phyloP scores from a whole-genome alignment of 2,113 vertebrate genomes.

The Passer montanus region DNA sequence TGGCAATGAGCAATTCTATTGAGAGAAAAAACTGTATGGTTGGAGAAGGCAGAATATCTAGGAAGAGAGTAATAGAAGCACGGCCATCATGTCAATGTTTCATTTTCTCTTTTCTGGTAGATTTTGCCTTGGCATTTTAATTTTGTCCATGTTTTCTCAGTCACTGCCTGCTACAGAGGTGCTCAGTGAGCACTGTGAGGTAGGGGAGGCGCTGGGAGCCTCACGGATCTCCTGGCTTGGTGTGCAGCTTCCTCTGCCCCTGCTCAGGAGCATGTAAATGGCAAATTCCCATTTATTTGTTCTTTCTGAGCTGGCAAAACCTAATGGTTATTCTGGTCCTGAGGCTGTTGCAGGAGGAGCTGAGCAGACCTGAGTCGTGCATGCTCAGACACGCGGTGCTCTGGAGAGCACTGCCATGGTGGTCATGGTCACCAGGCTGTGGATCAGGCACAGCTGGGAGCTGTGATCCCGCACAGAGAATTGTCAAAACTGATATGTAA shows the following conservation, averaged over 20 bases:
- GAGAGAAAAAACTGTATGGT: not conserved
- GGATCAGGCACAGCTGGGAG: not conserved
- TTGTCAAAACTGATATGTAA: not conserved
- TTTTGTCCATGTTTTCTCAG: not conserved
- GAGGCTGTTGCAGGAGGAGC: not conserved
- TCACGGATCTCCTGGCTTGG: not conserved
- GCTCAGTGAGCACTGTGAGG: not conserved
- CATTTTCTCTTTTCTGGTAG: not conserved
- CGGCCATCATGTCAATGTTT: not conserved
- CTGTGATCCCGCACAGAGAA: not conserved
- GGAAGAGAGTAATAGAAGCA: not conserved
- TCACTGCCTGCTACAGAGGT: not conserved
- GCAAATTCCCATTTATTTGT: not conserved
- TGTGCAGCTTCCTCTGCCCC: not conserved
- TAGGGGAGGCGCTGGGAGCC: not conserved
- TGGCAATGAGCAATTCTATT: not conserved
- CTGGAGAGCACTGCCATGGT: not conserved
- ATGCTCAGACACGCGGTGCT: fast-evolving
- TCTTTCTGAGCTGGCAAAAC: not conserved
- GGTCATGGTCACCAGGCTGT: not conserved
- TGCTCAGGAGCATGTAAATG: not conserved
- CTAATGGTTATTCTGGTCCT: not conserved
- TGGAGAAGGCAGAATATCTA: not conserved
- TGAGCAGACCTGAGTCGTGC: not conserved
- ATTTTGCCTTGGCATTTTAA: not conserved